Conservation (phyloP, 1,140 invertebrate genomes). For the Ephestia elutella region DNA sequence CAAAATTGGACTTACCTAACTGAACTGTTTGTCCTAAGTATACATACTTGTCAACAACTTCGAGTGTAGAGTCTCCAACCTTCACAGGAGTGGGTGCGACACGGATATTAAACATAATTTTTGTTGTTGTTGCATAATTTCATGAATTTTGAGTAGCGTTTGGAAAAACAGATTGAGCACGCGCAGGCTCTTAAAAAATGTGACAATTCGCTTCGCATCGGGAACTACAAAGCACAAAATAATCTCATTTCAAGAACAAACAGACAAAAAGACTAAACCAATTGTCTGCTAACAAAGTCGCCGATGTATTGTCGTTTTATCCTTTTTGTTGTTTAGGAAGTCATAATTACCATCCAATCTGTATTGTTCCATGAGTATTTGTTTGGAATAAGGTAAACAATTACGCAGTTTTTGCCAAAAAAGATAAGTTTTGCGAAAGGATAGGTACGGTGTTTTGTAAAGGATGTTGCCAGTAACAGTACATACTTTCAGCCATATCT, state of each 20-base stretch:
- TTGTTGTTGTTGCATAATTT: no score
- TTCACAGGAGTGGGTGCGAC: no score
- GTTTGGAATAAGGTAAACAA: slow-evolving; percentile 26
- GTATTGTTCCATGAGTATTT: slow-evolving; percentile 24
- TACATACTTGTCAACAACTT: no score
- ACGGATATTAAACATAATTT: no score
- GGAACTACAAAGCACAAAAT: not conserved
- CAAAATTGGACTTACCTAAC: no score
- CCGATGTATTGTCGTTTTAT: slow-evolving; percentile 17
- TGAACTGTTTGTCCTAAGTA: no score
- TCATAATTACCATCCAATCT: slow-evolving; percentile 23
- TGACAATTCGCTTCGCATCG: no score
- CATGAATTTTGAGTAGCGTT: no score
- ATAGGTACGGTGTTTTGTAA: not conserved
- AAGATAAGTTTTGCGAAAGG: not conserved
- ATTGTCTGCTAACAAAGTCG: slow-evolving; percentile 5
- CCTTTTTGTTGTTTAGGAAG: slow-evolving; percentile 23
- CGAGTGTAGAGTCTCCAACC: no score
- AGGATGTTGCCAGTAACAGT: not conserved
- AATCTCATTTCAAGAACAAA: slow-evolving; percentile 4
- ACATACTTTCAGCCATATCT: no score
- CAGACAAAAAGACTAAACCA: slow-evolving; percentile 4
- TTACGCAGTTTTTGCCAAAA: slow-evolving; percentile 25
- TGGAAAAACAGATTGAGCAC: no score
- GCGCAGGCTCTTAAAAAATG: no score